Evolutionary conservation across 1,140 invertebrate genomes (phyloP), one percentile per base, ranked within the genome.

Genomic region (Odontomachus brunneus): DNA sequence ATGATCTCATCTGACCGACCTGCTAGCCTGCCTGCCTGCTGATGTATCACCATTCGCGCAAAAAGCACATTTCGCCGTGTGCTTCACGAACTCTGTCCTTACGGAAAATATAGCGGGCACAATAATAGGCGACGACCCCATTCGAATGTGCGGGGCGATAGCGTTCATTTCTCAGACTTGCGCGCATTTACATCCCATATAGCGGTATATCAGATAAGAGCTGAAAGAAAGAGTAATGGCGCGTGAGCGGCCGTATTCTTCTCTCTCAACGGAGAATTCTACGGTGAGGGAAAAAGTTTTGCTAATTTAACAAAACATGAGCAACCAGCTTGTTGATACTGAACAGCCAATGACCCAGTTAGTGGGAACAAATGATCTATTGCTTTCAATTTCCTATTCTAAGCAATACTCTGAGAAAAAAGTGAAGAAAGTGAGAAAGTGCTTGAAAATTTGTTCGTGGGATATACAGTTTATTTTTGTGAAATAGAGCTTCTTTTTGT

Each of bases 111-210:
- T 29, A 63, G 19, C 51, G 15, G 38, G 19, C 66, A 66, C 29
- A 53, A 55, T 55, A 38, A 76, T 66, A 53, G 60, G 15, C 51
- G 29, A 53, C 53, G 44, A 17, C 14, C 66, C 29, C 26, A 38
- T 76, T 76, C 59, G 57, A 75, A 75, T 63, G 48, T 29, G 29
- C 29, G 22, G 1, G 3, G 4, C 33, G 60, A 76, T 76, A 76
- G 65, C 48, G 38, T 76, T 76, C 12, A 66, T 66, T 76, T 76
- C 4, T 19, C 57, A 57, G 53, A 24, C 53, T 51, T 14, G 33
- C 38, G 33, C 38, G 26, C 26, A 51, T 65, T 65, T 66, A 66
- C 38, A 63, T 65, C 53, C 24, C 26, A 53, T 53, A 19, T 48
- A 38, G 19, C 22, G 29, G 29, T n/a, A 76, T 66, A 66, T 66